Evolutionary conservation across 2,797 vertebrate genomes (phyloP).

Genomic region (Mallotus villosus): DNA sequence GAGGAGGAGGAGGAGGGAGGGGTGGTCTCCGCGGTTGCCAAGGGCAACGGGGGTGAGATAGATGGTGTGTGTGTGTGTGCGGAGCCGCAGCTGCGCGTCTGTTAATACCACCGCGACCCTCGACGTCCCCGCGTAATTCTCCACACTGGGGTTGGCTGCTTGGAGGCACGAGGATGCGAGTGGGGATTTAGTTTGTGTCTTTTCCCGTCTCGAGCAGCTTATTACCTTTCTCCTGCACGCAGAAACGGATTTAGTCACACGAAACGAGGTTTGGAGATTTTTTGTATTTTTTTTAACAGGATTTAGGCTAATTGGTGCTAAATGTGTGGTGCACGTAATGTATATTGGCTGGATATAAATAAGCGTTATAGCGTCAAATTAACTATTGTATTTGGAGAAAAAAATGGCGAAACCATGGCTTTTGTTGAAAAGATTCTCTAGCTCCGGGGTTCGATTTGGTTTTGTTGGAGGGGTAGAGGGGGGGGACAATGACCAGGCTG

Average conservation of each 20-base stretch:
- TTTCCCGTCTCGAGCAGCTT: slow-evolving; percentile 72
- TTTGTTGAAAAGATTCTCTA: background rate
- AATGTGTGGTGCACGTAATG: slow-evolving; percentile 45
- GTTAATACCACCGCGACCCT: slow-evolving; percentile 61
- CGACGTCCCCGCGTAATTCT: slow-evolving; percentile 68
- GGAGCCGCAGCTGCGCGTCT: slow-evolving; percentile 55
- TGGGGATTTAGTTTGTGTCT: slow-evolving; percentile 72
- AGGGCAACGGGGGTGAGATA: slow-evolving; percentile 67
- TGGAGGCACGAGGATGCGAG: slow-evolving; percentile 57
- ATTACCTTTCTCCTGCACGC: slow-evolving; percentile 69
- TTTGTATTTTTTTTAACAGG: background rate
- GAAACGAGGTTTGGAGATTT: slow-evolving; percentile 64
- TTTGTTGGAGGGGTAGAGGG: slow-evolving; percentile 10
- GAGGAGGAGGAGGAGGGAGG: slow-evolving; percentile 23
- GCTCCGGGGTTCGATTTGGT: slow-evolving; percentile 20
- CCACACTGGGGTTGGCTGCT: slow-evolving; percentile 63
- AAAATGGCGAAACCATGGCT: background rate
- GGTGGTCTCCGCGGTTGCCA: slow-evolving; percentile 70
- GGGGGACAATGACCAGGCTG: slow-evolving; percentile 50
- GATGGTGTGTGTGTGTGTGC: slow-evolving; percentile 40
- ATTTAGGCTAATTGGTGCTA: background rate
- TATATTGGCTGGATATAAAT: slow-evolving; percentile 43
- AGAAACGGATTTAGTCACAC: slow-evolving; percentile 76
- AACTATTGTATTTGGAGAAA: slow-evolving; percentile 13
- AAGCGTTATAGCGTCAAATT: slow-evolving; percentile 30